These are phyloP conservation scores for Urocolius indicus DNA, from an alignment of 2,113 vertebrate genomes.

Conservation along the genomic window DNA sequence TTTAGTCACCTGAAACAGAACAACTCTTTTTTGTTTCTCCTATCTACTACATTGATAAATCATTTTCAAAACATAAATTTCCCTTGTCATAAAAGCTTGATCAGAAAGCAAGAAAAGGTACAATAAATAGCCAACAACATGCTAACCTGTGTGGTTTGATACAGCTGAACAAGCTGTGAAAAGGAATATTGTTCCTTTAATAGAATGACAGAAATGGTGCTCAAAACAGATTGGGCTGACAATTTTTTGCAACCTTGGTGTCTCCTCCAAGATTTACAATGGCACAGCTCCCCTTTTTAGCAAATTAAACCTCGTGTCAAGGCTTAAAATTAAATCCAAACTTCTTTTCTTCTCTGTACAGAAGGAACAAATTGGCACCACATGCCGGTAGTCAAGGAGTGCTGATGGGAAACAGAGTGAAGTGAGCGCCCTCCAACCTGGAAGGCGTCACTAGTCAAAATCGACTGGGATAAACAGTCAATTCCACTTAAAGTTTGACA, in stretches of 20 bases:
- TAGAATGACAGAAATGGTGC: constrained; percentile 27
- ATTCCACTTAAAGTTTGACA: constrained; percentile 72
- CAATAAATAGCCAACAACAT: background rate
- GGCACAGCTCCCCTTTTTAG: constrained; percentile 75
- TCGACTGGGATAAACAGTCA: constrained; percentile 74
- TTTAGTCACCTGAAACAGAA: background rate
- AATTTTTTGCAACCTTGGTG: constrained; percentile 70
- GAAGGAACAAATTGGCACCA: constrained; percentile 82
- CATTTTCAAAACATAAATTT: background rate
- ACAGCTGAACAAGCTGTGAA: constrained; percentile 47
- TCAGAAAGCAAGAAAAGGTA: constrained; percentile 16
- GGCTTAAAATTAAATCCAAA: constrained; percentile 80
- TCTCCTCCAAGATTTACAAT: constrained; percentile 80
- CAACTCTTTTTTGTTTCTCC: background rate
- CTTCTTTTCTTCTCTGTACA: constrained; percentile 73
- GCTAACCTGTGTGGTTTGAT: constrained; percentile 33
- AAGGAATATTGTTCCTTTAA: constrained; percentile 65
- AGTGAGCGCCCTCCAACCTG: constrained; percentile 69
- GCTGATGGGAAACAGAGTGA: constrained; percentile 78
- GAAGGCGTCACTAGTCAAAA: constrained; percentile 71
- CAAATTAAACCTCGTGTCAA: constrained; percentile 83
- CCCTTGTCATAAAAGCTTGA: background rate
- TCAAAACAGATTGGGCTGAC: constrained; percentile 68
- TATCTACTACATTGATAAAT: background rate
- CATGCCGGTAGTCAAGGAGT: constrained; percentile 72